Conservation (phyloP, 92 coral and sea anemone species). For the Epizoanthus ramosus region DNA sequence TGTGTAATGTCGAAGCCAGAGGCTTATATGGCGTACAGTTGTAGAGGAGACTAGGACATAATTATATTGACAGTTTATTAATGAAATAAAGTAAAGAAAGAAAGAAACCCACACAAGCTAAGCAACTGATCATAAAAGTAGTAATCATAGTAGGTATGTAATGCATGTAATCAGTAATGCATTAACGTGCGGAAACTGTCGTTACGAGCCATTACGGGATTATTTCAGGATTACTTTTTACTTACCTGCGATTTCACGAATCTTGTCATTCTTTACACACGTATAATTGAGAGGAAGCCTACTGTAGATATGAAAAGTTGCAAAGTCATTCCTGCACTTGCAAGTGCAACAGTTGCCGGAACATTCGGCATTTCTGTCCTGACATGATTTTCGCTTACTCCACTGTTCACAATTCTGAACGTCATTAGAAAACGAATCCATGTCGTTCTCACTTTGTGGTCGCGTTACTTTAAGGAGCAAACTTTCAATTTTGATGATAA, state of each 20-base stretch:
- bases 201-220: too few relatives aligned
- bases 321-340: slow-evolving; percentile 18
- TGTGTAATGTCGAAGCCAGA: too few relatives aligned
- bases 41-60: too few relatives aligned
- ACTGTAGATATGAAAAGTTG: slow-evolving; percentile 33
- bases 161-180: too few relatives aligned
- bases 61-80: too few relatives aligned
- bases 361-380: not conserved
- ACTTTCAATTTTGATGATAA: not conserved
- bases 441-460: not conserved
- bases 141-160: too few relatives aligned
- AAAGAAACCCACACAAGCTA: too few relatives aligned
- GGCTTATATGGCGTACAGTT: too few relatives aligned
- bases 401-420: not conserved
- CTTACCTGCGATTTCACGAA: slow-evolving; percentile 18
- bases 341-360: slow-evolving; percentile 37
- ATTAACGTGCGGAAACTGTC: too few relatives aligned
- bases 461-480: not conserved
- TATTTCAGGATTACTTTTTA: not conserved
- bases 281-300: not conserved
- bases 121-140: too few relatives aligned
- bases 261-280: not conserved
- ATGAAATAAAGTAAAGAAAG: too few relatives aligned
- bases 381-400: not conserved
- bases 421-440: slow-evolving; percentile 6